Conservation (phyloP, 2,888 invertebrate genomes). For the Rhorus exstirpatorius region DNA sequence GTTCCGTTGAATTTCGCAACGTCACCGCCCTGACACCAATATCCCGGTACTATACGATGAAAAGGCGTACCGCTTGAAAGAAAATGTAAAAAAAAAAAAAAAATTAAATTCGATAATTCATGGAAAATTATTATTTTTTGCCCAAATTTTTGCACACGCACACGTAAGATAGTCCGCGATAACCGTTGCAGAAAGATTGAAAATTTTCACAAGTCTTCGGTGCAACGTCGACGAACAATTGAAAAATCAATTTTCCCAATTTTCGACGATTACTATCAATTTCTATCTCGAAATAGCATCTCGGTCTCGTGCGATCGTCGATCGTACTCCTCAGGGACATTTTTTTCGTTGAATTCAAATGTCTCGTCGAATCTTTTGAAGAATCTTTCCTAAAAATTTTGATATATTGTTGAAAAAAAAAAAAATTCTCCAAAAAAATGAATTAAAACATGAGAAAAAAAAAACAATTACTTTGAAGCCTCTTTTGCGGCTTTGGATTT, state of each 20-base stretch:
- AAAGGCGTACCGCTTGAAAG: conserved; percentile 82
- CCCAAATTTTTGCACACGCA: too few relatives aligned
- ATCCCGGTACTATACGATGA: conserved; percentile 88
- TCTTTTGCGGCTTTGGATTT: conserved; percentile 65
- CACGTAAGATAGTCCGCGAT: conserved; percentile 82
- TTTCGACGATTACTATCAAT: conserved; percentile 74
- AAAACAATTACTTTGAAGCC: conserved; percentile 59
- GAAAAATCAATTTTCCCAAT: conserved; percentile 83
- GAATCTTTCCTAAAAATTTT: conserved; percentile 23
- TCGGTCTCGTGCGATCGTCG: conserved; percentile 68
- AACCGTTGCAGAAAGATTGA: conserved; percentile 81
- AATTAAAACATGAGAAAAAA: too few relatives aligned
- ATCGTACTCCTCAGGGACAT: neutral
- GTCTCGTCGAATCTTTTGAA: neutral
- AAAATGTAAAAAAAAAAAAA: conserved; percentile 4
- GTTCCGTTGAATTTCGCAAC: conserved; percentile 88
- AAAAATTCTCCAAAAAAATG: neutral
- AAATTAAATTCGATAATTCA: neutral
- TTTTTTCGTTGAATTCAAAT: conserved; percentile 21
- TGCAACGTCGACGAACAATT: conserved; percentile 83
- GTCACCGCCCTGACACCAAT: conserved; percentile 89
- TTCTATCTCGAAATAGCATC: conserved; percentile 83
- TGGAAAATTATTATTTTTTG: too few relatives aligned
- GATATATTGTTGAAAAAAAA: neutral
- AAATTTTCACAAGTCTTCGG: conserved; percentile 85